Conservation (phyloP, 1,140 invertebrate species). For the Gryon sp. region DNA sequence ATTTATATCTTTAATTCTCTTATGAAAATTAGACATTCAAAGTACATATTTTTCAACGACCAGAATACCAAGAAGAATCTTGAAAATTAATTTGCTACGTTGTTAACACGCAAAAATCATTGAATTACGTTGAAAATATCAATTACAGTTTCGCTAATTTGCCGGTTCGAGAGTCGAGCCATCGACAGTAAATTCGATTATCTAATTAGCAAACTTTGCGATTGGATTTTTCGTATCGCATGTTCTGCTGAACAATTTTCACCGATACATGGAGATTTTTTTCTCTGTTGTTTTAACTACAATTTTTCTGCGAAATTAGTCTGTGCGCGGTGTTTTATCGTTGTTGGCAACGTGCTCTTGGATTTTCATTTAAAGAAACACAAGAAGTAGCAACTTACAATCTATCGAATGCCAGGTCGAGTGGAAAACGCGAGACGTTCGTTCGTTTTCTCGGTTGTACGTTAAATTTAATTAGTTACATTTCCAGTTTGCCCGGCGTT, state of each 20-base stretch:
- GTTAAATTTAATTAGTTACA: constrained; percentile 59
- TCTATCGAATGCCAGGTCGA: constrained; percentile 50
- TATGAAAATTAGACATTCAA: no score
- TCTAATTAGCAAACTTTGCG: constrained; percentile 35
- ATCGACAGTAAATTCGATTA: constrained; percentile 21
- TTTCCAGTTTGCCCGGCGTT: constrained; percentile 39
- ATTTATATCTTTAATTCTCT: no score
- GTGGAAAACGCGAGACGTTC: constrained; percentile 56
- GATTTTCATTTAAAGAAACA: constrained; percentile 52
- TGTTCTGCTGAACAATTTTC: constrained; percentile 8
- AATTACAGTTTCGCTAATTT: constrained; percentile 6
- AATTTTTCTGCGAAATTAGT: constrained; percentile 29
- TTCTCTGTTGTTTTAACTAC: constrained; percentile 13
- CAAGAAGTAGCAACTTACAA: constrained; percentile 53
- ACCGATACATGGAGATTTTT: constrained; percentile 5
- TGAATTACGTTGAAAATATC: constrained; percentile 6
- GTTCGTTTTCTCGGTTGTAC: constrained; percentile 40
- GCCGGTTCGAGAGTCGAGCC: background rate
- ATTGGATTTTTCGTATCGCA: background rate
- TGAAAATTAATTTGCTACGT: background rate
- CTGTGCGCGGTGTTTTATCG: constrained; percentile 9
- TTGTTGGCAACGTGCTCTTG: background rate
- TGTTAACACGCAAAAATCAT: background rate
- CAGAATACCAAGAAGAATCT: background rate
- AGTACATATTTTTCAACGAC: no score